Conservation (phyloP, 2,797 vertebrate species). For the Poeciliopsis turneri region DNA sequence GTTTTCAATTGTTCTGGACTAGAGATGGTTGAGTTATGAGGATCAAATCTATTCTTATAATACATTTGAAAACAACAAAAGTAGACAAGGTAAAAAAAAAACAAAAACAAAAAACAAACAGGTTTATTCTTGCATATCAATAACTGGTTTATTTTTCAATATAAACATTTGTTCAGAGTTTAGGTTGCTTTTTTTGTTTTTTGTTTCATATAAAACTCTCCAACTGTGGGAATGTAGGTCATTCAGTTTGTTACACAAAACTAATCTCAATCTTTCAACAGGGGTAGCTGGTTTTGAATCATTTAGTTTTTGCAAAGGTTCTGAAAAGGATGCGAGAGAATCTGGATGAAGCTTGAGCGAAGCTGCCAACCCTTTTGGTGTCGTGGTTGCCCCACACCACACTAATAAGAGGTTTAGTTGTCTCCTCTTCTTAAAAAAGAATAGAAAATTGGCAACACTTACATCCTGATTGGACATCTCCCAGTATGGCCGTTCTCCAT, state of each 20-base stretch:
- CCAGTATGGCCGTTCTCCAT: slow-evolving; percentile 98
- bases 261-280: slow-evolving; percentile 11
- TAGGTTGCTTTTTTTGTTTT: neutral
- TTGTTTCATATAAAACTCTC: neutral
- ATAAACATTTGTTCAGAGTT: neutral
- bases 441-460: slow-evolving; percentile 57
- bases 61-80: neutral
- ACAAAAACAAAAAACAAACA: no score
- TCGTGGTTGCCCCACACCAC: neutral
- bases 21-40: neutral
- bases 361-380: slow-evolving; percentile 9
- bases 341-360: slow-evolving; percentile 12
- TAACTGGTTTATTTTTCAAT: neutral
- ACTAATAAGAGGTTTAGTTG: slow-evolving; percentile 10
- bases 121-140: neutral
- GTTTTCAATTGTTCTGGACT: neutral
- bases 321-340: neutral
- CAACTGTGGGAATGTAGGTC: neutral
- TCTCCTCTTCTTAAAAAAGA: slow-evolving; percentile 10
- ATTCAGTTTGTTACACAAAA: neutral
- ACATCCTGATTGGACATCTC: slow-evolving; percentile 93
- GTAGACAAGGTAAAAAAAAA: neutral
- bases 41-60: neutral
- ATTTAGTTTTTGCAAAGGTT: neutral
- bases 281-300: slow-evolving; percentile 1